Conservation (phyloP, 2,888 invertebrate species). For the Anoplius nigerrimus region DNA sequence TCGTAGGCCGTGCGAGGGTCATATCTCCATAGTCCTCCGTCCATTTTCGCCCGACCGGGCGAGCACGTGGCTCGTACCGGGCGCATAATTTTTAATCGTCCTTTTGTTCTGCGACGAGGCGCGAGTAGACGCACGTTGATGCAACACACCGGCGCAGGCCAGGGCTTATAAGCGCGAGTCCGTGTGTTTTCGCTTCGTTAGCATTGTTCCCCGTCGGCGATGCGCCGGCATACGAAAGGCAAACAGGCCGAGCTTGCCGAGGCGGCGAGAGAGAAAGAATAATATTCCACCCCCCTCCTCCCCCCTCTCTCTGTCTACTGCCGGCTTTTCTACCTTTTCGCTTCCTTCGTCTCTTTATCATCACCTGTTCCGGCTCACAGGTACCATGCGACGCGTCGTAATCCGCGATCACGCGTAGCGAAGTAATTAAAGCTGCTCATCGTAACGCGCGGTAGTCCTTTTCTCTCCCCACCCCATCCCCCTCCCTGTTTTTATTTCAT, state of each 20-base stretch:
- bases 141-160: too few species aligned
- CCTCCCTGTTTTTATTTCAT: neutral
- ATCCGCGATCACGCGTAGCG: slow-evolving; percentile 13
- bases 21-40: too few species aligned
- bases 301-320: too few species aligned
- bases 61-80: too few species aligned
- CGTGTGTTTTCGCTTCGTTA: neutral
- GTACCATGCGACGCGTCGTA: neutral
- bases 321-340: too few species aligned
- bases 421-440: slow-evolving; percentile 7
- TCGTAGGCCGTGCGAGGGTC: too few species aligned
- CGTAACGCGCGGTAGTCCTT: neutral
- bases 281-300: too few species aligned
- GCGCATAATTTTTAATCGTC: slow-evolving; percentile 26
- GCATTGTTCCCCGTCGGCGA: slow-evolving; percentile 4
- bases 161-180: too few species aligned
- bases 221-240: slow-evolving; percentile 4
- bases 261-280: neutral
- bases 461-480: neutral
- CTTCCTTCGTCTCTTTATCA: slow-evolving; percentile 5
- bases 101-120: slow-evolving; percentile 29
- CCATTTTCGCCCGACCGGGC: too few species aligned
- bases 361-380: slow-evolving; percentile 3
- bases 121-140: neutral
- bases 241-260: slow-evolving; percentile 11